These are phyloP conservation scores for Xiphydria camelus DNA, from an alignment of 2,888 invertebrate genomes.

Conservation along the genomic window DNA sequence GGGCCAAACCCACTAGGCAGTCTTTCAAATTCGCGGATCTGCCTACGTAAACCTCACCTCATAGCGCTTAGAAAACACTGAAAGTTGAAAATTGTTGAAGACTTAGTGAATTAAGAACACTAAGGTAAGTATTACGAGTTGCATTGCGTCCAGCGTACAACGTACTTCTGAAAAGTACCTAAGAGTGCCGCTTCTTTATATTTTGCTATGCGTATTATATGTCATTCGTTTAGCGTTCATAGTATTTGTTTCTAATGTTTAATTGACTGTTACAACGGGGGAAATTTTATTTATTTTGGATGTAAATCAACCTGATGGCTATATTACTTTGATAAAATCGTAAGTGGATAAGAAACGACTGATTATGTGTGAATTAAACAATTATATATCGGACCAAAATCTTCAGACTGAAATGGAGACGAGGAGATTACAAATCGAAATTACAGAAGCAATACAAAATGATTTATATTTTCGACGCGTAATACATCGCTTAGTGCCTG, in stretches of 20 bases:
- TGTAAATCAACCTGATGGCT: no score
- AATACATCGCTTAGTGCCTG: background rate
- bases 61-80: background rate
- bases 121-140: background rate
- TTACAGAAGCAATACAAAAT: background rate
- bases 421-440: no score
- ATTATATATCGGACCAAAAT: no score
- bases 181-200: background rate
- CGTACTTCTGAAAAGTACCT: no score
- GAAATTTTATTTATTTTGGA: conserved; percentile 1
- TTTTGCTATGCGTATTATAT: background rate
- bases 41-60: conserved; percentile 28
- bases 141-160: background rate
- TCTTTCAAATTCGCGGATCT: conserved; percentile 40
- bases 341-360: no score
- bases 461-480: conserved; percentile 3
- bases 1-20: conserved; percentile 58
- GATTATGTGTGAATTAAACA: background rate
- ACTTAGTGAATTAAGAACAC: background rate
- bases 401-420: no score
- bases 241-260: background rate
- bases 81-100: background rate
- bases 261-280: background rate
- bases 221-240: background rate
- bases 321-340: no score